phyloP scores from a whole-genome alignment of 2,797 vertebrate genomes.

The Prionace glauca region DNA sequence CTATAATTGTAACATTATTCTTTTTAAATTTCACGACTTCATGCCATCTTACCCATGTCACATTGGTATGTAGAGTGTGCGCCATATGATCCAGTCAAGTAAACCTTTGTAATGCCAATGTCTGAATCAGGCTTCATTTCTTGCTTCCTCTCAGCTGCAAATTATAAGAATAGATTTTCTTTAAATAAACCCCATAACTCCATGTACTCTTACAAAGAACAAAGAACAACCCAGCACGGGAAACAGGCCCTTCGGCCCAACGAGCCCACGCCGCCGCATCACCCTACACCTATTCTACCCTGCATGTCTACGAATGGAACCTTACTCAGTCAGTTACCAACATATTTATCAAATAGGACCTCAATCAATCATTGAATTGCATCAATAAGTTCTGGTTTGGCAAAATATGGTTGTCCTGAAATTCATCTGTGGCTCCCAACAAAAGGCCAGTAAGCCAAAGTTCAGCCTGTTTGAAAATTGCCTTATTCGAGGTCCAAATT shows the following conservation, averaged over 20 bases:
- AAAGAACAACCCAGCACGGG: too few relatives aligned
- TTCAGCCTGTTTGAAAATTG: not conserved
- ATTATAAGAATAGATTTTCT: conserved; percentile 17
- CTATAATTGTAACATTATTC: not conserved
- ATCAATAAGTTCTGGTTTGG: not conserved
- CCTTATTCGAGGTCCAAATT: not conserved
- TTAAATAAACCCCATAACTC: not conserved
- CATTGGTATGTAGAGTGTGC: not conserved
- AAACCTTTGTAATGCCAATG: conserved; percentile 28
- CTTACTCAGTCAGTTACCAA: too few relatives aligned
- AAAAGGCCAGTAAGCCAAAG: not conserved
- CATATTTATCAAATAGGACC: not conserved
- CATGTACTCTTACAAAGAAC: too few relatives aligned
- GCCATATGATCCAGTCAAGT: conserved; percentile 15
- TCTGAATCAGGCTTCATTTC: conserved; percentile 19
- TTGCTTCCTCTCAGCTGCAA: not conserved
- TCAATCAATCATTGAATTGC: not conserved
- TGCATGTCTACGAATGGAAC: too few relatives aligned
- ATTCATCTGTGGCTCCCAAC: not conserved
- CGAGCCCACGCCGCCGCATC: too few relatives aligned
- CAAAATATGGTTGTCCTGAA: not conserved
- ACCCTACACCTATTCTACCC: too few relatives aligned
- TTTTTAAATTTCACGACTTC: conserved; percentile 12
- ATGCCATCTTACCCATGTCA: conserved; percentile 31
- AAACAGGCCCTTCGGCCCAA: too few relatives aligned